These are phyloP conservation scores for Hippocampus kuda DNA, from an alignment of 2,797 vertebrate genomes.

Conservation along the genomic window DNA sequence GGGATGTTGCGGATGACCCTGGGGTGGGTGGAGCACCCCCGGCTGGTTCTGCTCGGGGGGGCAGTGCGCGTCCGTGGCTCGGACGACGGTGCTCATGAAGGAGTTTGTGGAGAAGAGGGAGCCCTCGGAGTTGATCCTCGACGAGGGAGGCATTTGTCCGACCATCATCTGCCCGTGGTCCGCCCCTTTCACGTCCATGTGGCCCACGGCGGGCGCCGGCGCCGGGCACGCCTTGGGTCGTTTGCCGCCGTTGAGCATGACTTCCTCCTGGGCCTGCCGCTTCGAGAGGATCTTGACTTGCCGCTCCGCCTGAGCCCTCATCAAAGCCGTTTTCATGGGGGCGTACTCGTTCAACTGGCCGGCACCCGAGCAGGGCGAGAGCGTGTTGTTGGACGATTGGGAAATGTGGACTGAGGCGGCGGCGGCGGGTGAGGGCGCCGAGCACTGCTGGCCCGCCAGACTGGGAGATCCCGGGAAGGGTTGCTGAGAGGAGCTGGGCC, in stretches of 20 bases:
- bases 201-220: conserved; percentile 50
- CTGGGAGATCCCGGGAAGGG: conserved; percentile 75
- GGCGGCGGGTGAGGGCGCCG: conserved; percentile 48
- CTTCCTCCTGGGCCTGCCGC: conserved; percentile 80
- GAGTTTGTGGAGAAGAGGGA: conserved; percentile 79
- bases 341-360: conserved; percentile 75
- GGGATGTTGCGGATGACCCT: conserved; percentile 73
- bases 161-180: conserved; percentile 83
- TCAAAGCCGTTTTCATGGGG: conserved; percentile 73
- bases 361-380: conserved; percentile 71
- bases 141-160: conserved; percentile 72
- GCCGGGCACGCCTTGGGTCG: conserved; percentile 81
- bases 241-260: conserved; percentile 76
- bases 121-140: conserved; percentile 74
- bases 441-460: conserved; percentile 62
- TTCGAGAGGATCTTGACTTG: conserved; percentile 87
- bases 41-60: conserved; percentile 76
- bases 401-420: conserved; percentile 61
- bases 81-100: conserved; percentile 73
- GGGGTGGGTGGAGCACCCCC: conserved; percentile 74
- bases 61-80: conserved; percentile 78
- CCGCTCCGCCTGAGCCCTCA: conserved; percentile 70
- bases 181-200: conserved; percentile 77
- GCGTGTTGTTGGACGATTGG: conserved; percentile 66
- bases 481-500: conserved; percentile 75